Evolutionary conservation across 1,140 invertebrate species (phyloP).

Genomic region (Solen grandis): DNA sequence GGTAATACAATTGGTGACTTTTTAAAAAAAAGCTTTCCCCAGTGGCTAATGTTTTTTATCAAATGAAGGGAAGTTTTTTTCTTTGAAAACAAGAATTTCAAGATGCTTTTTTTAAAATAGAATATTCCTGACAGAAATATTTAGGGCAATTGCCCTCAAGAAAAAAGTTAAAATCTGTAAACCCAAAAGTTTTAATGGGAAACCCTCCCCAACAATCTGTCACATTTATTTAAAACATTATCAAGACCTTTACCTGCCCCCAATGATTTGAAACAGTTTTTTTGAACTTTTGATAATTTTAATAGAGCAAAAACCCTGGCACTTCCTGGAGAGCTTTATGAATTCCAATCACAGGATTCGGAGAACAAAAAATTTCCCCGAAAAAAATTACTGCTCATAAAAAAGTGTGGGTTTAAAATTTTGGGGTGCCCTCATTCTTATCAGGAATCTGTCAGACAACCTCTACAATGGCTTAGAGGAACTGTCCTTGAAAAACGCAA

Average conservation of each 20-base stretch:
- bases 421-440: not conserved
- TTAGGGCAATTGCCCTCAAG: not conserved
- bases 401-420: constrained; percentile 18
- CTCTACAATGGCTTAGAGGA: constrained; percentile 20
- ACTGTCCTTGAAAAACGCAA: not conserved
- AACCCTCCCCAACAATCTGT: not conserved
- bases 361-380: not conserved
- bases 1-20: too few species aligned
- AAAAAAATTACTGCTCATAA: not conserved
- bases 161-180: not conserved
- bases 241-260: constrained; percentile 11
- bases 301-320: constrained; percentile 5
- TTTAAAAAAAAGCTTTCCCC: constrained; percentile 18
- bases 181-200: constrained; percentile 8
- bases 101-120: constrained; percentile 13
- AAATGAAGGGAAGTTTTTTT: constrained; percentile 20
- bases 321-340: constrained; percentile 10
- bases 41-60: constrained; percentile 16
- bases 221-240: constrained; percentile 2
- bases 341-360: constrained; percentile 14
- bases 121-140: not conserved
- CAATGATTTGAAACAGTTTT: not conserved
- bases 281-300: constrained; percentile 26
- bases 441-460: constrained; percentile 13
- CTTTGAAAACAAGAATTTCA: too few species aligned